These are phyloP conservation scores for Lepidurus packardi DNA, from an alignment of 1,140 invertebrate species.

Conservation along the genomic window DNA sequence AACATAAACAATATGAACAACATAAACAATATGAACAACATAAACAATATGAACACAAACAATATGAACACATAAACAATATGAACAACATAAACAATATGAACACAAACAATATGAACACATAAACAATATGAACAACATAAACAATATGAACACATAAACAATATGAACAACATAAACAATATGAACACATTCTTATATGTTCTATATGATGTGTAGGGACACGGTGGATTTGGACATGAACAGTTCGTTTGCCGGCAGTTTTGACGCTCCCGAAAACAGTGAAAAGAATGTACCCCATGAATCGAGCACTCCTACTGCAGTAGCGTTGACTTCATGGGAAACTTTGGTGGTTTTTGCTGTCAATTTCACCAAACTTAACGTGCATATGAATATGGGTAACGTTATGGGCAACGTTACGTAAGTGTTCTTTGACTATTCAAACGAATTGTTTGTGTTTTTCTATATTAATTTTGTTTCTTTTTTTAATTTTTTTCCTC, in stretches of 20 bases:
- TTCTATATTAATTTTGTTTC: slow-evolving; percentile 43
- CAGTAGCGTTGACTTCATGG: slow-evolving; percentile 54
- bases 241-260: neutral
- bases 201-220: neutral
- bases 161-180: no score
- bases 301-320: slow-evolving; percentile 28
- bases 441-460: slow-evolving; percentile 12
- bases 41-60: no score
- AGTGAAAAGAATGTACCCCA: neutral
- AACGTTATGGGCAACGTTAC: slow-evolving; percentile 97
- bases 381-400: slow-evolving; percentile 98
- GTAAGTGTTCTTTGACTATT: slow-evolving; percentile 47
- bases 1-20: no score
- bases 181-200: no score
- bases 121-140: no score
- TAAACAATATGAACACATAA: no score
- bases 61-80: no score
- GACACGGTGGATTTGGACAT: neutral
- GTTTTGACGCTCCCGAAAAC: neutral
- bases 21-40: no score
- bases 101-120: no score
- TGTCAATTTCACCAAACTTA: slow-evolving; percentile 88
- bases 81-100: no score
- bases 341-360: slow-evolving; percentile 92
- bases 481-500: neutral